phyloP scores from a whole-genome alignment of 2,113 vertebrate species.

The Callipepla californica region DNA sequence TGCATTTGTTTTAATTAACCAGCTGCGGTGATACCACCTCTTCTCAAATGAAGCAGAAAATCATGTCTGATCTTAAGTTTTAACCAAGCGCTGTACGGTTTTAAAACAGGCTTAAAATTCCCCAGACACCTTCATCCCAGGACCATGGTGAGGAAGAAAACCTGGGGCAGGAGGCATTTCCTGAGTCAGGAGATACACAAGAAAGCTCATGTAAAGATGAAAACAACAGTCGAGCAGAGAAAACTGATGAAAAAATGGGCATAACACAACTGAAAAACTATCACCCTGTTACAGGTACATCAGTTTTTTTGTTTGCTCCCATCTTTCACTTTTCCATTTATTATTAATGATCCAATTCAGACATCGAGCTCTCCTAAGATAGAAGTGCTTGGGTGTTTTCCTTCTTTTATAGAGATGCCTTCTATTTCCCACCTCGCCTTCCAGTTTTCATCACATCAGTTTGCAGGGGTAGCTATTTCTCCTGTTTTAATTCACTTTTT shows the following conservation, averaged over 20 bases:
- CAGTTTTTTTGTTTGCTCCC: accelerated
- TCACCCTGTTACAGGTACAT: constrained; percentile 85
- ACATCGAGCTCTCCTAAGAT: not conserved
- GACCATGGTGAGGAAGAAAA: constrained; percentile 73
- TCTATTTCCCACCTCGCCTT: not conserved
- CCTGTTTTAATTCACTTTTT: not conserved
- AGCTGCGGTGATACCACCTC: not conserved
- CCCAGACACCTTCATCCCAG: constrained; percentile 63
- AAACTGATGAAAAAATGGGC: constrained; percentile 76
- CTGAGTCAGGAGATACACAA: not conserved
- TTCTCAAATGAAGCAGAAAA: not conserved
- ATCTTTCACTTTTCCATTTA: not conserved
- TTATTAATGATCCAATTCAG: not conserved
- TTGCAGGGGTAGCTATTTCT: not conserved
- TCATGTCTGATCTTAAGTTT: not conserved
- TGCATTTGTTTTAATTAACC: not conserved
- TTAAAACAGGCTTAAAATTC: constrained; percentile 74
- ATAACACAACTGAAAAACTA: constrained; percentile 78
- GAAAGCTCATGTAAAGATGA: constrained; percentile 1
- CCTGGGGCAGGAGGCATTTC: constrained; percentile 52
- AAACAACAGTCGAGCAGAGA: constrained; percentile 42
- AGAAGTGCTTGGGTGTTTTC: not conserved
- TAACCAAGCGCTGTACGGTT: not conserved
- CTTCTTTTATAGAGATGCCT: not conserved
- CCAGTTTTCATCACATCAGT: not conserved